A percentile compares a stretch with the other conserved stretches of the same genome.
phyloP scores from a whole-genome alignment of 2,113 vertebrate species.

The Glaucomys volans region DNA sequence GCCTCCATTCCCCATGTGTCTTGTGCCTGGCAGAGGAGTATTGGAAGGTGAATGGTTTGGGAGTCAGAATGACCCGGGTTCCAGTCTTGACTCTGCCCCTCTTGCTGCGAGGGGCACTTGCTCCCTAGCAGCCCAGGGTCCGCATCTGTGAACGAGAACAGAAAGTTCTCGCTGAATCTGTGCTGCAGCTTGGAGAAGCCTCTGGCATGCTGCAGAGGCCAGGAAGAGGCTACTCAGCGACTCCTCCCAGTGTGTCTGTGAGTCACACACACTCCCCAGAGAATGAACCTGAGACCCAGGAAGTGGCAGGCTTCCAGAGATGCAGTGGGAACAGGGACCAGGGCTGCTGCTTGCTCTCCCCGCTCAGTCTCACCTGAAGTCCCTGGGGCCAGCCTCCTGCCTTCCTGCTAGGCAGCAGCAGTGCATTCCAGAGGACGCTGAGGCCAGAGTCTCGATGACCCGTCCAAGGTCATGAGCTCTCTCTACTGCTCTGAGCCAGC shows the following conservation, averaged over 20 bases:
- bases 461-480: not conserved
- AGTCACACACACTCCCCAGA: conserved; percentile 25
- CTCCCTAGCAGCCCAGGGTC: not conserved
- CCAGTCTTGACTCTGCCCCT: not conserved
- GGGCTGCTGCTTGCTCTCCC: not conserved
- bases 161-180: not conserved
- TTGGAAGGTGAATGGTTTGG: not conserved
- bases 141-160: not conserved
- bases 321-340: fast-evolving
- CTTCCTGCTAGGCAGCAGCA: not conserved
- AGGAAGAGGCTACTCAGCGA: not conserved
- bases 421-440: not conserved
- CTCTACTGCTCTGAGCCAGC: not conserved
- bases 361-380: not conserved
- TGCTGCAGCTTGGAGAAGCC: not conserved
- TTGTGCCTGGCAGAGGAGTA: not conserved
- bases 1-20: not conserved
- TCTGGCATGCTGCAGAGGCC: not conserved
- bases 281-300: not conserved
- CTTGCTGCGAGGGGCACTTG: not conserved
- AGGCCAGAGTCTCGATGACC: not conserved
- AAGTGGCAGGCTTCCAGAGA: not conserved
- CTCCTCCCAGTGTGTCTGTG: not conserved
- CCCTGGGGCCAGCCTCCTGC: not conserved
- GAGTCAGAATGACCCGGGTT: not conserved